A percentile compares a stretch with the other conserved stretches of the same genome.
These are phyloP conservation scores for Columba livia DNA, from an alignment of 2,113 vertebrate species.

Conservation along the genomic window DNA sequence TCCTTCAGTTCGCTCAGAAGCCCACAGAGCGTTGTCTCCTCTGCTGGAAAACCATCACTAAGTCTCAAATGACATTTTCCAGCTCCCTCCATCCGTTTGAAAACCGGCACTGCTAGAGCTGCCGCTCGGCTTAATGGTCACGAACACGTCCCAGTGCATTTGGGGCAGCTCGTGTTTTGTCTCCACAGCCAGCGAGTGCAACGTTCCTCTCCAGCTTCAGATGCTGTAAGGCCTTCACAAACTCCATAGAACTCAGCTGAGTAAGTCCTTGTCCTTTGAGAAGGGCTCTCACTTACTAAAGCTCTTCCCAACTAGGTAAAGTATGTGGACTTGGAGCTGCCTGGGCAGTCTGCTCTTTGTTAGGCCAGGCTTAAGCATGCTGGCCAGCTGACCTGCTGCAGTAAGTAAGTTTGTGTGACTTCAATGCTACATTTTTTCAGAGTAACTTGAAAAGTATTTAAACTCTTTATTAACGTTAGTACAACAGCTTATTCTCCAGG, in stretches of 20 bases:
- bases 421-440: neutral
- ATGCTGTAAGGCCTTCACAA: neutral
- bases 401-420: neutral
- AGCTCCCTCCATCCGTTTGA: neutral
- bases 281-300: accelerated
- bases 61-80: accelerated
- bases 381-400: neutral
- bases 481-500: neutral
- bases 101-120: neutral
- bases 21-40: neutral
- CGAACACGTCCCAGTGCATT: accelerated
- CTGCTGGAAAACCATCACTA: neutral
- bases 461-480: neutral
- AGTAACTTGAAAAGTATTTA: constrained; percentile 4
- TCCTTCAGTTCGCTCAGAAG: neutral
- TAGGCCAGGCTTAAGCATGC: accelerated
- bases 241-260: neutral
- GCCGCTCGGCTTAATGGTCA: neutral
- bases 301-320: constrained; percentile 45
- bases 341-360: neutral
- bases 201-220: accelerated
- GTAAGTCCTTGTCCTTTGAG: accelerated
- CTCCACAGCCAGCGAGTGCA: accelerated
- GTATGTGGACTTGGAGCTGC: neutral
- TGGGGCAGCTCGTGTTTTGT: neutral